These are phyloP conservation scores for Oncorhynchus clarkii DNA, from an alignment of 2,113 vertebrate genomes.

Conservation along the genomic window DNA sequence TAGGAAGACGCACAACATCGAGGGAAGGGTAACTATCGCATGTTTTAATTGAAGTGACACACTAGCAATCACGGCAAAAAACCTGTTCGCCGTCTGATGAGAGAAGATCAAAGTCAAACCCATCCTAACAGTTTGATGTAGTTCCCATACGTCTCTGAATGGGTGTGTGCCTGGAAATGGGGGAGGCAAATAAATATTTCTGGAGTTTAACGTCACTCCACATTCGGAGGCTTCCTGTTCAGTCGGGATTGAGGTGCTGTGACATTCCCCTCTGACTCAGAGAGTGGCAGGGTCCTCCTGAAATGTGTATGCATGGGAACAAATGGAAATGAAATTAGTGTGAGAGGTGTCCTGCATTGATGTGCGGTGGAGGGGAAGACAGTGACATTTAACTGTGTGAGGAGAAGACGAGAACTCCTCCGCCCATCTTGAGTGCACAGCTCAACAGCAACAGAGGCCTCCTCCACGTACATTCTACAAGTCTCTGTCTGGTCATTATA, in stretches of 20 bases:
- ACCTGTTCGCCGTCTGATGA: conserved; percentile 55
- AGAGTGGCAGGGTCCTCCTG: conserved; percentile 42
- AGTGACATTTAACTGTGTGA: conserved; percentile 61
- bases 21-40: conserved; percentile 54
- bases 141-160: conserved; percentile 17
- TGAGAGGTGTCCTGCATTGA: conserved; percentile 50
- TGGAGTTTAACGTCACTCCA: conserved; percentile 42
- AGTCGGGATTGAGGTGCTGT: conserved; percentile 21
- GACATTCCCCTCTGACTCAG: conserved; percentile 36
- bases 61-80: conserved; percentile 59
- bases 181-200: conserved; percentile 45
- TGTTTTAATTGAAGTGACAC: conserved; percentile 69
- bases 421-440: conserved; percentile 19
- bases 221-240: conserved; percentile 32
- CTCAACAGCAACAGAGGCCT: conserved; percentile 12
- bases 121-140: conserved; percentile 30
- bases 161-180: conserved; percentile 15
- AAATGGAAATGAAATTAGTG: conserved; percentile 55
- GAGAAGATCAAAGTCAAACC: conserved; percentile 65
- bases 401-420: conserved; percentile 20
- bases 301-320: conserved; percentile 59
- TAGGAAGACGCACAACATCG: conserved; percentile 58
- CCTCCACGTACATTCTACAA: conserved; percentile 26
- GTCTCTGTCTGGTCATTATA: conserved; percentile 29
- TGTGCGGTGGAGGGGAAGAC: conserved; percentile 48